phyloP scores from a whole-genome alignment of 1,140 invertebrate genomes.

The Thaumatotibia leucotreta region DNA sequence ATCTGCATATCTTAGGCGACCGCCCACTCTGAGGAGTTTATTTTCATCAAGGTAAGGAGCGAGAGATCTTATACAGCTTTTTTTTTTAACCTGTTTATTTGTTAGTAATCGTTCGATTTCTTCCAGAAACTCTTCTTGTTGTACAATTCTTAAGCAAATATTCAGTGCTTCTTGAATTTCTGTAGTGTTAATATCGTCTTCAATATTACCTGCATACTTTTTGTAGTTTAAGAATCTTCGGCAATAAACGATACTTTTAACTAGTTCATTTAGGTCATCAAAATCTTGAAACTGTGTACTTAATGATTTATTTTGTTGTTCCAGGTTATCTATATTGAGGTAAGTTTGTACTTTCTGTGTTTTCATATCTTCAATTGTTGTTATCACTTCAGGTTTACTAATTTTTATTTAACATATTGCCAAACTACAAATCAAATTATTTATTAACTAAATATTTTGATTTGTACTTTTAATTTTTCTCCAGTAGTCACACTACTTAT shows the following conservation, averaged over 20 bases:
- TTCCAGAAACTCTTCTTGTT: conserved; percentile 10
- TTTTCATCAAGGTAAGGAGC: conserved; percentile 47
- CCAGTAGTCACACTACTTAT: too few relatives aligned
- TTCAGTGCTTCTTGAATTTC: conserved; percentile 23
- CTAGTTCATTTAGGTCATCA: conserved; percentile 16
- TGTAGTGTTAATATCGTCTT: conserved; percentile 9
- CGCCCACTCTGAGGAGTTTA: conserved; percentile 57
- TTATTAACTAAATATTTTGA: too few relatives aligned
- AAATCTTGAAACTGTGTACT: conserved; percentile 19
- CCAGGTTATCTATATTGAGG: not conserved
- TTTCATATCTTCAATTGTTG: conserved; percentile 23
- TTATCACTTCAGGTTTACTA: conserved; percentile 11
- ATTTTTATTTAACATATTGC: too few relatives aligned
- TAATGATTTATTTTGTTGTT: not conserved
- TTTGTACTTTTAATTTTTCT: too few relatives aligned
- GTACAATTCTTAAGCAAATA: conserved; percentile 10
- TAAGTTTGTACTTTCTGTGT: conserved; percentile 28
- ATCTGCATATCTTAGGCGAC: conserved; percentile 40
- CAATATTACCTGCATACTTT: not conserved
- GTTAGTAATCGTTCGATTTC: conserved; percentile 14
- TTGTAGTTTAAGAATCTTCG: conserved; percentile 17
- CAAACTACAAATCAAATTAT: too few relatives aligned
- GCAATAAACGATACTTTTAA: conserved; percentile 16
- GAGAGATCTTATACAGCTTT: conserved; percentile 22
- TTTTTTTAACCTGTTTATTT: conserved; percentile 31